Evolutionary conservation across 2,113 vertebrate species (phyloP).

Genomic region (Hippocampus barbouri): DNA sequence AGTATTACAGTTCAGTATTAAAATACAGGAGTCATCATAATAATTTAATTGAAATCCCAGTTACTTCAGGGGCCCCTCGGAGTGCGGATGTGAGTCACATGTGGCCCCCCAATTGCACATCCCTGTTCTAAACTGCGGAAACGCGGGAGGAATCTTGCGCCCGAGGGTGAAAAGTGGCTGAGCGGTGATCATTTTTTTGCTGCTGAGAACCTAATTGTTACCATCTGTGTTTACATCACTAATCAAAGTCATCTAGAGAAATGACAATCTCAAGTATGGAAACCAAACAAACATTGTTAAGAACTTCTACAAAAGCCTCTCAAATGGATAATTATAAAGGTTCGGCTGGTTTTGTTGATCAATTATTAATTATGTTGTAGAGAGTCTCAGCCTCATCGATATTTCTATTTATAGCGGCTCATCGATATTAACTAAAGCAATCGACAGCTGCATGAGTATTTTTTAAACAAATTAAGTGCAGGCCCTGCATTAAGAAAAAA

Average conservation of each 20-base stretch:
- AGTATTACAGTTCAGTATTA: too few species aligned
- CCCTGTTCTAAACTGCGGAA: neutral
- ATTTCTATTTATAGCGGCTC: too few species aligned
- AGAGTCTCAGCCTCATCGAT: too few species aligned
- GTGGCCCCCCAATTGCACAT: too few species aligned
- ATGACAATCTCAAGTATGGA: conserved; percentile 37
- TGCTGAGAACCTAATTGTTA: conserved; percentile 45
- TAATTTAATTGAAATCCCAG: too few species aligned
- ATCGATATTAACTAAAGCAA: neutral
- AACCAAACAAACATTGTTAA: conserved; percentile 31
- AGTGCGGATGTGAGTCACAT: too few species aligned
- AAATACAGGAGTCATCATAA: too few species aligned
- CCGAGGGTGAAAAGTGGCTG: neutral
- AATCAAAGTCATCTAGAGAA: conserved; percentile 36
- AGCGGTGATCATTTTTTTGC: conserved; percentile 38
- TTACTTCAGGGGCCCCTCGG: too few species aligned
- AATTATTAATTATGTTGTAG: too few species aligned
- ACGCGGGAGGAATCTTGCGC: too few species aligned
- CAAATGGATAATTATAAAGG: conserved; percentile 13
- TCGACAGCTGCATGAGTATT: neutral
- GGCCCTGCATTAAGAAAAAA: neutral
- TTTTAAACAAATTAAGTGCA: neutral
- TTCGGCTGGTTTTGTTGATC: conserved; percentile 9
- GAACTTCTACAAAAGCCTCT: conserved; percentile 21
- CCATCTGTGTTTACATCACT: conserved; percentile 39